Base-by-base conservation (phyloP, 2,797 vertebrate species). In the Enteromius unitaeniatus region DNA sequence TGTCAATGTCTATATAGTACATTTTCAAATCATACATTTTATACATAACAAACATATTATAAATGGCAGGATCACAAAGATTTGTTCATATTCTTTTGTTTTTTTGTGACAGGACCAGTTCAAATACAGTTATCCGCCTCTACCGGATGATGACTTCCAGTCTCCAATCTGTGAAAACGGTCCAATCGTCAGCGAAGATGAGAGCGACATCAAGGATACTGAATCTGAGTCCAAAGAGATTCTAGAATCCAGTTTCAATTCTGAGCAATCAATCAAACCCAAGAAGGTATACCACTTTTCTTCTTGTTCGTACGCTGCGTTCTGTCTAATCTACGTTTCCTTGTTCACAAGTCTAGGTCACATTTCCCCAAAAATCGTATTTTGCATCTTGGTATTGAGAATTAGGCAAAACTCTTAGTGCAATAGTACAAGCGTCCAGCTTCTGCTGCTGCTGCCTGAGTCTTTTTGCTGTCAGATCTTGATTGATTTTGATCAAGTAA, bases 91-190 rank as follows among this genome's bases (percentile, higher is more conserved):
- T n/a, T 74, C 2, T 53, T n/a, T n/a, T 74, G 60, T 78, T 45
- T 55, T 21, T 55, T 55, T 9, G 7, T 55, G 9, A 42, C 87
- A 99, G 98, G 98, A 99, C 90, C 86, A 95, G 55, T 99, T 98
- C 91, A 98, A 96, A 82, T 99, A 99, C 68, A 98, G 95, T 90
- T 99, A 99, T 86, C 98, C 98, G n/a, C 98, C 98, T 5, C 94
- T 99, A 67, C 96, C 96, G 8, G 98, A 99, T 45, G 98, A 99
- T 84, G 97, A 99, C 85, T 99, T 99, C 92, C 97, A 97, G 92
- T 97, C 97, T 0, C 98, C 98, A 7, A 89, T 98, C 74, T 95
- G 93, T 92, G 98, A 99, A 90, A 99, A 99, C 31, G 97, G 97
- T 15, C 97, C 97, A 0, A 94, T 97, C 81, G 88, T 95, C 65